A percentile compares a stretch with the other conserved stretches of the same genome.
Conservation (phyloP, 2,797 vertebrate species). For the Chaetophractus vellerosus region DNA sequence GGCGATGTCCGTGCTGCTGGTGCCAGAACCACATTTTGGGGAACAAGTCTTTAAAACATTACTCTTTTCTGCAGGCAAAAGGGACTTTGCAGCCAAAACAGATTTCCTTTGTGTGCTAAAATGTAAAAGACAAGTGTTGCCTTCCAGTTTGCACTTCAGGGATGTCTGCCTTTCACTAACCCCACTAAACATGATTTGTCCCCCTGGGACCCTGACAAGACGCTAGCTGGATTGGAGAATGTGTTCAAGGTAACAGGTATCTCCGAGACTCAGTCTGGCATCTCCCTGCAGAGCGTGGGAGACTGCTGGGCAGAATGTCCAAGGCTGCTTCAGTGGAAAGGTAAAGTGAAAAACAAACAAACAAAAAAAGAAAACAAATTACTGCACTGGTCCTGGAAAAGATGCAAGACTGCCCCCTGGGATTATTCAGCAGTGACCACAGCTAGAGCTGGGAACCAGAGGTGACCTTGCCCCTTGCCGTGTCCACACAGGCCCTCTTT, state of each 20-base stretch:
- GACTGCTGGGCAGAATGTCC: not conserved
- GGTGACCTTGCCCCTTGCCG: not conserved
- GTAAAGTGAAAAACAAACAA: not conserved
- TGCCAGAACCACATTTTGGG: not conserved
- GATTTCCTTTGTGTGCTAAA: not conserved
- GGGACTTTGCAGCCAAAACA: not conserved
- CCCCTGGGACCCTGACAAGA: not conserved
- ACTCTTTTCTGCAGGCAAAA: not conserved
- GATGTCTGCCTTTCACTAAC: not conserved
- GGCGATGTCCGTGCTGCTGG: not conserved
- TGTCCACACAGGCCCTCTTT: not conserved
- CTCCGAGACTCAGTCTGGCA: not conserved
- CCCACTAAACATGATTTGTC: not conserved
- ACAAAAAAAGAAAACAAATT: not conserved
- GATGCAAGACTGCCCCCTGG: slow-evolving; percentile 25
- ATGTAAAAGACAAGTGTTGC: not conserved
- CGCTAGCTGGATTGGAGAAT: not conserved
- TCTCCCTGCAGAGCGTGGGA: not conserved
- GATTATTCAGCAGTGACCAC: not conserved
- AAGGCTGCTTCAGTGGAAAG: not conserved
- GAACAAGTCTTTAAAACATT: not conserved
- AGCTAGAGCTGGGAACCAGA: not conserved
- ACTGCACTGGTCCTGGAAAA: not conserved
- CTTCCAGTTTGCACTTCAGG: not conserved
- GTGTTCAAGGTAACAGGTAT: not conserved